These are phyloP conservation scores for Pomatorhinus ruficollis DNA, from an alignment of 2,113 vertebrate genomes.

Conservation along the genomic window DNA sequence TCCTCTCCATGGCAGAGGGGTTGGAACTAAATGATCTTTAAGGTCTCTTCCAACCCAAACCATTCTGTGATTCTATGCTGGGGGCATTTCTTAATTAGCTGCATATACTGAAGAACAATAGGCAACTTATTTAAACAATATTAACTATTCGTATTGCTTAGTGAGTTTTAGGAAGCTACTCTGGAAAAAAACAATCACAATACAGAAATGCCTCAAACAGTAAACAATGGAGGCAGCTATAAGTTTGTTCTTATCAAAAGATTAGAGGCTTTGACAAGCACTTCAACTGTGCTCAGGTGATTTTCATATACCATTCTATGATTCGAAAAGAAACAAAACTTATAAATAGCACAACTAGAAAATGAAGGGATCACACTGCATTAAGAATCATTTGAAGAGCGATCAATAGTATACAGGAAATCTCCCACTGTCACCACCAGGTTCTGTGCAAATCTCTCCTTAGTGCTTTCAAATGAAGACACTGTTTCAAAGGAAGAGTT, in stretches of 20 bases:
- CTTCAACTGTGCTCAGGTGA: background rate
- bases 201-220: background rate
- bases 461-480: background rate
- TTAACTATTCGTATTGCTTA: background rate
- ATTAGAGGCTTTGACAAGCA: background rate
- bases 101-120: background rate
- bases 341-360: background rate
- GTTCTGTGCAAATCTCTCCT: background rate
- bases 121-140: background rate
- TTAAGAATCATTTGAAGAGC: background rate
- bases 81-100: background rate
- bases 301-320: background rate
- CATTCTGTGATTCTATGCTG: background rate
- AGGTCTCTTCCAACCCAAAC: background rate
- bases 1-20: background rate
- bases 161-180: background rate
- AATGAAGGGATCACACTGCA: background rate
- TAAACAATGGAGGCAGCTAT: background rate
- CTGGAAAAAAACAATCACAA: background rate
- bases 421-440: fast-evolving
- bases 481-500: background rate
- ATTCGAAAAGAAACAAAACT: background rate
- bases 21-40: background rate
- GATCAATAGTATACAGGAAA: background rate
- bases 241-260: background rate